Evolutionary conservation across 2,797 vertebrate genomes (phyloP), one percentile per base, ranked within the genome.

Genomic region (Tragopan temminckii): DNA sequence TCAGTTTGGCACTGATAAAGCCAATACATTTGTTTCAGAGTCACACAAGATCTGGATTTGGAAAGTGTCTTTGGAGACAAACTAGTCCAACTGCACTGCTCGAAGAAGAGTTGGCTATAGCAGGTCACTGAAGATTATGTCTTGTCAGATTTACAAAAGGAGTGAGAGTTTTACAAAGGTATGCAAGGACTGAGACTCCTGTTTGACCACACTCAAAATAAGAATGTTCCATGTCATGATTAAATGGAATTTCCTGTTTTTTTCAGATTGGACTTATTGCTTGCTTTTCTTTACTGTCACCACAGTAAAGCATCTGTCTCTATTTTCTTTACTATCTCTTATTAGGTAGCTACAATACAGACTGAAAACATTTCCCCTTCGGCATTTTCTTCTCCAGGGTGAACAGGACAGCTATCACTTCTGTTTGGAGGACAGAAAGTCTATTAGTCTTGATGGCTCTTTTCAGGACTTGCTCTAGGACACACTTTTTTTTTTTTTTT

Each of bases 1-100:
- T 48, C 61, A 15, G 9, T 19, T 4, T n/a, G 13, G 17, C 38
- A 43, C 35, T 74, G 24, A 4, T 50, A 12, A 72, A 58, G 21
- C 58, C 33, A 76, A 57, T 36, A 35, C 8, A 62, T 4, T 45
- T 77, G 10, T 43, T 35, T 53, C 23, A 74, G 23, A 36, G 64
- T 38, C 27, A 38, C 20, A 23, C 4, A 5, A 16, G 46, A 31
- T 20, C 33, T 24, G 20, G 0, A 0, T 18, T 9, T 85, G 29
- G n/a, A 85, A 81, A 18, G 50, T 5, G 8, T 45, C 6, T 55
- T 55, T 63, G 36, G 48, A 68, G 33, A 58, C 52, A 29, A 17
- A 35, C 55, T 21, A 57, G 20, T 68, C 9, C 14, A 62, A 20
- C 31, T 38, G 9, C 2, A 8, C 3, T 74, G 13, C n/a, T 52